Percentiles rank a stretch among this genome's conserved stretches.
phyloP scores from a whole-genome alignment of 2,797 vertebrate species.

The Myotis planiceps region DNA sequence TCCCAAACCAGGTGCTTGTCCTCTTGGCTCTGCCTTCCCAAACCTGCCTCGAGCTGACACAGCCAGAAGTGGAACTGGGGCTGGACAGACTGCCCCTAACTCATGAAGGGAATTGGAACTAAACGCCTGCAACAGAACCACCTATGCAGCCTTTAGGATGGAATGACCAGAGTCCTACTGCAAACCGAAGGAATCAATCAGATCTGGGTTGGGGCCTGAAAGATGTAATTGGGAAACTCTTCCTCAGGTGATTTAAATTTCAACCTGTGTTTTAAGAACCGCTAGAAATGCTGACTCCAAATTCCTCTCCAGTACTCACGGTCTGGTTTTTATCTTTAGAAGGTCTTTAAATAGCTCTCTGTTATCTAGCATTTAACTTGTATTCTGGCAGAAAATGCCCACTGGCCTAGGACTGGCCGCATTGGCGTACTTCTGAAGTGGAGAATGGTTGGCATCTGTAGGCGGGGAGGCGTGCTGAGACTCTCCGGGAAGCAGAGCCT shows the following conservation, averaged over 20 bases:
- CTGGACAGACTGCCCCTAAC: neutral
- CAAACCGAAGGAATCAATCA: neutral
- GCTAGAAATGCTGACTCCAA: neutral
- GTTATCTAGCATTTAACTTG: neutral
- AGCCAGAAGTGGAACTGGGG: neutral
- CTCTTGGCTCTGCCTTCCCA: rapidly evolving
- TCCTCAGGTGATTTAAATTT: neutral
- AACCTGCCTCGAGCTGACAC: rapidly evolving
- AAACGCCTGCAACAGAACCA: neutral
- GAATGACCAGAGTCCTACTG: neutral
- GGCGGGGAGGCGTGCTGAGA: rapidly evolving
- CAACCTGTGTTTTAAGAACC: constrained; percentile 24
- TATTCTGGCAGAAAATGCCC: neutral
- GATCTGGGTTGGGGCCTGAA: neutral
- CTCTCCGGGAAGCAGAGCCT: neutral
- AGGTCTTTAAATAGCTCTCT: neutral
- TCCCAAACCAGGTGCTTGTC: neutral
- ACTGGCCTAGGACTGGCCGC: rapidly evolving
- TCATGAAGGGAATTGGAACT: neutral
- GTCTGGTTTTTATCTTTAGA: constrained; percentile 33
- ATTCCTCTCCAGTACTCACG: neutral
- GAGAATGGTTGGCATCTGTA: neutral
- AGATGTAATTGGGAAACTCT: neutral
- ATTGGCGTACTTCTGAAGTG: neutral
- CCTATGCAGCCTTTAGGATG: neutral